phyloP scores from a whole-genome alignment of 2,113 vertebrate species.

The Neopipo cinnamomea region DNA sequence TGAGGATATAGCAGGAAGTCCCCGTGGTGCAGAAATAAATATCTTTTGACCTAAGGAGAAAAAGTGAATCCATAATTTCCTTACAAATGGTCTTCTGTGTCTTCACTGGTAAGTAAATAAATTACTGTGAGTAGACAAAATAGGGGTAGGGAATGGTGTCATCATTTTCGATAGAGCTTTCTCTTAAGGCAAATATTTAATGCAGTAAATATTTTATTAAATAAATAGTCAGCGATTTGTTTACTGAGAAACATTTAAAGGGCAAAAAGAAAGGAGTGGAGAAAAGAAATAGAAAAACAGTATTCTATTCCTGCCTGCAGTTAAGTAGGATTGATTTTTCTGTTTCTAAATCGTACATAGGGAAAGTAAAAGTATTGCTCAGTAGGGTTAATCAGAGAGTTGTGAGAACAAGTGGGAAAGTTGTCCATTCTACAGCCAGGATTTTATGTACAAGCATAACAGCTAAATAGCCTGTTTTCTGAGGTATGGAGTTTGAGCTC shows the following conservation, averaged over 20 bases:
- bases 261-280: not conserved
- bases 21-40: not conserved
- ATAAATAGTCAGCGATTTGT: not conserved
- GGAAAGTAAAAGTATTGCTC: not conserved
- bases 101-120: slow-evolving; percentile 28
- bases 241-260: not conserved
- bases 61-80: not conserved
- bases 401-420: not conserved
- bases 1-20: not conserved
- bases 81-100: not conserved
- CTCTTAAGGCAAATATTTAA: not conserved
- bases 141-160: not conserved
- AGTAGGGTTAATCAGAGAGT: not conserved
- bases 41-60: not conserved
- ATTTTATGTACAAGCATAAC: not conserved
- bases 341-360: not conserved
- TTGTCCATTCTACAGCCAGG: not conserved
- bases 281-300: accelerated
- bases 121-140: not conserved
- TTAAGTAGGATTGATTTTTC: not conserved
- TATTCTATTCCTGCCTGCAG: not conserved
- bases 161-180: not conserved
- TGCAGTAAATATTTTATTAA: not conserved
- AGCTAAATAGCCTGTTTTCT: not conserved
- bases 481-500: not conserved